A percentile compares a stretch with the other conserved stretches of the same genome.
phyloP scores from a whole-genome alignment of 2,888 invertebrate genomes.

The Aromia moschata region DNA sequence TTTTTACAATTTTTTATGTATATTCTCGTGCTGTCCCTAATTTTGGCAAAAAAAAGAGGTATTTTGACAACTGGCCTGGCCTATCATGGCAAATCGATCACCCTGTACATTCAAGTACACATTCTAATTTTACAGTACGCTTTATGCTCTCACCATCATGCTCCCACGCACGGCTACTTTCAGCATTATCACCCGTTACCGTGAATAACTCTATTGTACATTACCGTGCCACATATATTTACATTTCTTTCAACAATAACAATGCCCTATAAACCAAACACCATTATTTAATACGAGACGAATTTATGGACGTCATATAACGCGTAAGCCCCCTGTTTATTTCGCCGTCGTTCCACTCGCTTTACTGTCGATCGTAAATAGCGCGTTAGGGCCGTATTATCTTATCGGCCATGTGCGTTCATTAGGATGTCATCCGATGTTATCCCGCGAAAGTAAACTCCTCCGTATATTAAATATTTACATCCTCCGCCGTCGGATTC shows the following conservation, averaged over 20 bases:
- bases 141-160: too few species aligned
- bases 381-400: constrained; percentile 20
- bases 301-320: constrained; percentile 21
- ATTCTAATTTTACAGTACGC: too few species aligned
- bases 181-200: too few species aligned
- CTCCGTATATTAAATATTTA: constrained; percentile 19
- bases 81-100: too few species aligned
- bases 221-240: constrained; percentile 3
- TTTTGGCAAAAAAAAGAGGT: too few species aligned
- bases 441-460: constrained; percentile 23
- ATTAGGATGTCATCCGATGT: constrained; percentile 20
- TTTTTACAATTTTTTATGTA: too few species aligned
- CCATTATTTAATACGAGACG: constrained; percentile 15
- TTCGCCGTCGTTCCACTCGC: constrained; percentile 14
- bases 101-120: too few species aligned
- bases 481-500: constrained; percentile 14
- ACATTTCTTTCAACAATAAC: constrained; percentile 11
- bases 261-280: constrained; percentile 1
- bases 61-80: too few species aligned
- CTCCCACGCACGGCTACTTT: too few species aligned
- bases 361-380: constrained; percentile 22
- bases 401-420: constrained; percentile 21
- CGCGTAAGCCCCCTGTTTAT: constrained; percentile 20
- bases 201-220: too few species aligned
- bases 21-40: too few species aligned